Percentiles rank a stretch among this genome's conserved stretches.
These are phyloP conservation scores for Coendou prehensilis DNA, from an alignment of 2,797 vertebrate species.

Conservation along the genomic window DNA sequence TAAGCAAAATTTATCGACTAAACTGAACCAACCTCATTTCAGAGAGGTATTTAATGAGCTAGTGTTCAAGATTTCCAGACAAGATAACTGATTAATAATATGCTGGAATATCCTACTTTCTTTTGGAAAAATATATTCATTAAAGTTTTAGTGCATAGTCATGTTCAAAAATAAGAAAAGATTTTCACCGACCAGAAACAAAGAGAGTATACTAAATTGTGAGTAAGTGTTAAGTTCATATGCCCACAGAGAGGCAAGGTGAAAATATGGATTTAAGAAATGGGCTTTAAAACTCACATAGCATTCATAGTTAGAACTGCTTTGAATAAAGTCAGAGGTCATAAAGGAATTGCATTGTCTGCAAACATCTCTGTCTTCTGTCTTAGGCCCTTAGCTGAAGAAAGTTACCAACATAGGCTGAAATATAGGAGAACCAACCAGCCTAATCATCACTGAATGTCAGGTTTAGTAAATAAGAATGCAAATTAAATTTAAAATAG, in stretches of 20 bases:
- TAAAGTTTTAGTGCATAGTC: neutral
- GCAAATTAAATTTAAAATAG: neutral
- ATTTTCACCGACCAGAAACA: neutral
- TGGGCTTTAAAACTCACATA: neutral
- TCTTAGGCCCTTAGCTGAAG: neutral
- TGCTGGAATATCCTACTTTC: neutral
- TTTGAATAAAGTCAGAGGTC: neutral
- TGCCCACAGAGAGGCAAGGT: neutral
- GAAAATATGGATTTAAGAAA: neutral
- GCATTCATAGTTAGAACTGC: neutral
- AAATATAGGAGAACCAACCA: neutral
- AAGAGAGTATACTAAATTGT: neutral
- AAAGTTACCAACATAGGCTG: neutral
- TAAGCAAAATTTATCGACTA: neutral
- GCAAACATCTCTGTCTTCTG: neutral
- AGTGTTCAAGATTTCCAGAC: neutral
- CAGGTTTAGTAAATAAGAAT: constrained; percentile 13
- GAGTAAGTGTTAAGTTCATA: neutral
- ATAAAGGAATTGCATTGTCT: neutral
- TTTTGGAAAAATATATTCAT: neutral
- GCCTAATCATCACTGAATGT: neutral
- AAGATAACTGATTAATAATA: neutral
- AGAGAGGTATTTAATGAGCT: neutral
- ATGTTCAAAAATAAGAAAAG: constrained; percentile 25
- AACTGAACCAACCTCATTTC: neutral